These are phyloP conservation scores for Callinectes sapidus DNA, from an alignment of 2,888 invertebrate species.

Conservation along the genomic window DNA sequence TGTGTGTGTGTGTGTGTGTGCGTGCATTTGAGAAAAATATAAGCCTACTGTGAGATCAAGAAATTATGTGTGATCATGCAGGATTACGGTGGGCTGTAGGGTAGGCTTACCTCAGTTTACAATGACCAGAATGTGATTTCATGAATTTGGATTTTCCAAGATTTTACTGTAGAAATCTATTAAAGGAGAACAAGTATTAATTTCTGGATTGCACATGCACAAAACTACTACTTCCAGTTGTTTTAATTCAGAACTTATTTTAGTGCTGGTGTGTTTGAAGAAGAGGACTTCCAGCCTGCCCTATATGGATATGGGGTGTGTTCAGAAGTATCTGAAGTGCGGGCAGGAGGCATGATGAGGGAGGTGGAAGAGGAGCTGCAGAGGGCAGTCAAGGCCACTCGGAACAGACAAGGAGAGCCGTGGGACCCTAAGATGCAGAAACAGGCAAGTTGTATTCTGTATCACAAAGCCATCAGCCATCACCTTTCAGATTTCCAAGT, in stretches of 20 bases:
- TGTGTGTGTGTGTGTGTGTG: no score
- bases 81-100: no score
- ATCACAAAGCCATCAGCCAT: not conserved
- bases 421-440: conserved; percentile 73
- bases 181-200: not conserved
- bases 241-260: not conserved
- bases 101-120: no score
- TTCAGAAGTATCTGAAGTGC: conserved; percentile 86
- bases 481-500: not conserved
- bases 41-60: no score
- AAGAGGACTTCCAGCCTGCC: conserved; percentile 97
- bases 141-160: not conserved
- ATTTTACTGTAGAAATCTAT: not conserved
- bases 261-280: conserved; percentile 91
- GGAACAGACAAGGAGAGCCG: conserved; percentile 70
- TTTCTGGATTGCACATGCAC: not conserved
- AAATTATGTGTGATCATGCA: no score
- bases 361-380: conserved; percentile 94
- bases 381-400: conserved; percentile 78
- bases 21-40: not conserved
- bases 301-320: conserved; percentile 84
- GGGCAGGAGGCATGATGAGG: conserved; percentile 87
- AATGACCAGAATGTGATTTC: no score
- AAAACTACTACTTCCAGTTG: not conserved
- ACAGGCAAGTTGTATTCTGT: conserved; percentile 61